These are phyloP conservation scores for Cetonia aurata DNA, from an alignment of 2,888 invertebrate genomes.

Conservation along the genomic window DNA sequence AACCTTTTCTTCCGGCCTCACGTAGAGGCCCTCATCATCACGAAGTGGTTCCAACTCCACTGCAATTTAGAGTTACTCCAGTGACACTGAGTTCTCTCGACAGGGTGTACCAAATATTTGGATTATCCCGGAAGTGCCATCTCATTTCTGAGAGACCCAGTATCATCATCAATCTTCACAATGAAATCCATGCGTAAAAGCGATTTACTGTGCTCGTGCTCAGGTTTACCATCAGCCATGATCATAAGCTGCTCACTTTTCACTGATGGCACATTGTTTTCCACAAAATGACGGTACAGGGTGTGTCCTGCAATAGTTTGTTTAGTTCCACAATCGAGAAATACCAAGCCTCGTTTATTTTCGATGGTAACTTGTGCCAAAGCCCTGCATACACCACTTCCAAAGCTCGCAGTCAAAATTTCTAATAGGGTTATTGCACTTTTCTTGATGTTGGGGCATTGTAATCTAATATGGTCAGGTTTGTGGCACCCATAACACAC, in stretches of 20 bases:
- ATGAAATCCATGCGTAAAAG: neutral
- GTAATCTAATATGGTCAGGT: neutral
- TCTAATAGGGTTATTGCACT: neutral
- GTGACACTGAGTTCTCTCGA: neutral
- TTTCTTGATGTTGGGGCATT: neutral
- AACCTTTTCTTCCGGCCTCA: neutral
- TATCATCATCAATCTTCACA: neutral
- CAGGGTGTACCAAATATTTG: neutral
- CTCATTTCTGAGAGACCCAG: neutral
- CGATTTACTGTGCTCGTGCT: neutral
- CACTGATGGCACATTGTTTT: neutral
- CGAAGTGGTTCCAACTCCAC: neutral
- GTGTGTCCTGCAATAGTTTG: slow-evolving; percentile 6
- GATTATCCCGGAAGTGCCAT: too few species aligned
- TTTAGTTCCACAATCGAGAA: neutral
- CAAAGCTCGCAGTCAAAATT: neutral
- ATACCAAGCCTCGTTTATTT: slow-evolving; percentile 12
- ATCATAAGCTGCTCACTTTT: neutral
- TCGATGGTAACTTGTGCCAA: neutral
- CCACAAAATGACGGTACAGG: too few species aligned
- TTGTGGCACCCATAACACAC: too few species aligned
- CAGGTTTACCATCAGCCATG: slow-evolving; percentile 2
- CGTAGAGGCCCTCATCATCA: neutral
- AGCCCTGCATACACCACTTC: slow-evolving; percentile 2
- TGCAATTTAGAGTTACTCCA: neutral